A percentile compares a stretch with the other conserved stretches of the same genome.
Conservation (phyloP, 2,113 vertebrate genomes). For the Hymenochirus boettgeri region DNA sequence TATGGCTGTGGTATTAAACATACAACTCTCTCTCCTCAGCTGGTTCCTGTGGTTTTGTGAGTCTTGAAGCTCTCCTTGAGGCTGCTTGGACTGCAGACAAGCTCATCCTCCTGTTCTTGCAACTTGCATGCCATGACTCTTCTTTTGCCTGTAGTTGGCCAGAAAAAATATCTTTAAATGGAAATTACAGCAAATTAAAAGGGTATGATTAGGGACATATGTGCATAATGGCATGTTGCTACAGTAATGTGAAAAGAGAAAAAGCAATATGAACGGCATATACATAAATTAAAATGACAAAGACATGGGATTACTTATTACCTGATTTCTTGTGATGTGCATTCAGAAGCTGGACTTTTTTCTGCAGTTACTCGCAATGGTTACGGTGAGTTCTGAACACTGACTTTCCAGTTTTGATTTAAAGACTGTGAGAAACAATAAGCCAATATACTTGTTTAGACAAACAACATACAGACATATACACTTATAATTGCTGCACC, state of each 20-base stretch:
- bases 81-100: conserved; percentile 55
- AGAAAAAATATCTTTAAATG: not conserved
- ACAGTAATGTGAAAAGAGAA: not conserved
- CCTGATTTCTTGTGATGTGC: conserved; percentile 56
- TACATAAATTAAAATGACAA: too few relatives aligned
- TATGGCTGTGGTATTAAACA: conserved; percentile 22
- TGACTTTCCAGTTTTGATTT: conserved; percentile 57
- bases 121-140: conserved; percentile 54
- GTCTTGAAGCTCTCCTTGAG: conserved; percentile 54
- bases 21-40: conserved; percentile 62
- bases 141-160: conserved; percentile 56
- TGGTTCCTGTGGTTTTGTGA: conserved; percentile 52
- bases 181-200: too few relatives aligned
- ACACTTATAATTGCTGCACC: too few relatives aligned
- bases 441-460: not conserved
- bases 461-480: not conserved
- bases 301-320: too few relatives aligned
- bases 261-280: not conserved
- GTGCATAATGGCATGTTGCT: too few relatives aligned
- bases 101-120: conserved; percentile 58
- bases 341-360: conserved; percentile 54
- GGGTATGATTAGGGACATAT: too few relatives aligned
- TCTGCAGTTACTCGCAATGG: conserved; percentile 54
- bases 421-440: conserved; percentile 50
- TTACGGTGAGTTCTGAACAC: conserved; percentile 56